Evolutionary conservation across 2,113 vertebrate species (phyloP), one percentile per base, ranked within the genome.

Genomic region (Bos taurus): DNA sequence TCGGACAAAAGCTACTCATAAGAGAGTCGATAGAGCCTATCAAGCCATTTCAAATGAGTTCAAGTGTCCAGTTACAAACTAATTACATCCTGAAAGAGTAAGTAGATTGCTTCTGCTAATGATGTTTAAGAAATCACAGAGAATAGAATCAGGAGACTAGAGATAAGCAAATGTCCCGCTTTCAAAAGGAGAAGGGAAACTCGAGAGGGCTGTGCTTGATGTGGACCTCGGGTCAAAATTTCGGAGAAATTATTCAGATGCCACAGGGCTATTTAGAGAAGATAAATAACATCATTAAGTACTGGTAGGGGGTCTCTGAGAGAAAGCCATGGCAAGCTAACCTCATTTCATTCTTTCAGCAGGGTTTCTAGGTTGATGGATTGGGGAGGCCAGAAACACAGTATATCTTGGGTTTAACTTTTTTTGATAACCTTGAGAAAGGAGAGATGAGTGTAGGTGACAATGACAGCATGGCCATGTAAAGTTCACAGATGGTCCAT

Each of bases 261-360:
- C 90, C 94, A 95, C 1, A 3, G 77, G 95, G 56, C 97, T 97
- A 57, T 91, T 97, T 90, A 97, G 86, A 90, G 95, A 97, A 98
- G 97, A 98, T 92, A 97, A 97, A 97, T 97, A 94, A 95, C 86
- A 96, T 94, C 95, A 93, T 95, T 95, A 97, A 85, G 56, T 36
- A 82, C 46, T 87, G 62, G 94, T 25, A 86, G 95, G 96, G 90
- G 95, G 85, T 97, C 95, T 83, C 85, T 97, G 46, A 88, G 85
- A 92, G 88, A 97, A 78, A 89, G 60, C 46, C 60, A 12, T 12
- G 67, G 82, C 64, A 80, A 59, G 93, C 94, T 74, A 97, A 96
- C 96, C 93, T 97, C 94, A 81, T 84, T 97, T 97, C 71, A 91
- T 81, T 83, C 80, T 64, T 97, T 33, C 26, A 0, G 92, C 81